phyloP scores from a whole-genome alignment of 1,140 invertebrate species.

The Calephelis nemesis region DNA sequence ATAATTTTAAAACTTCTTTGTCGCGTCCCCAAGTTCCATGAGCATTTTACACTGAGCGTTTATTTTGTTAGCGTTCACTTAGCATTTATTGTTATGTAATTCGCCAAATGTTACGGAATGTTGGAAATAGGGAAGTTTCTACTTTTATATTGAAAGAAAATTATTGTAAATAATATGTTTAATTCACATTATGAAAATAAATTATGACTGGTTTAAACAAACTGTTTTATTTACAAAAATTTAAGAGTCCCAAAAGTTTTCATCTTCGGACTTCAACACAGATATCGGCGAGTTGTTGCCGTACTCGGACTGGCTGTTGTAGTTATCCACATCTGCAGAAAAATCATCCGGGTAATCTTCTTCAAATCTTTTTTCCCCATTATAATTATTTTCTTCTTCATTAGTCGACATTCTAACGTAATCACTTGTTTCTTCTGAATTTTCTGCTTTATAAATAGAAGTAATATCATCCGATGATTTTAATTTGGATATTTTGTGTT shows the following conservation, averaged over 20 bases:
- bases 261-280: conserved; percentile 52
- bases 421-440: conserved; percentile 36
- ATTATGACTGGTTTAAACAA: conserved; percentile 54
- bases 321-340: conserved; percentile 56
- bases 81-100: conserved; percentile 25
- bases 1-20: background rate
- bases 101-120: conserved; percentile 37
- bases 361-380: conserved; percentile 35
- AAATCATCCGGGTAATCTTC: conserved; percentile 57
- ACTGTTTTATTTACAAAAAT: conserved; percentile 46
- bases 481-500: too few species aligned
- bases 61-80: conserved; percentile 11
- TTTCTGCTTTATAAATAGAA: conserved; percentile 42
- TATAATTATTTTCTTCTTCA: conserved; percentile 33
- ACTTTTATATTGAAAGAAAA: conserved; percentile 68
- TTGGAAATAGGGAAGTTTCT: conserved; percentile 54
- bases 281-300: conserved; percentile 53
- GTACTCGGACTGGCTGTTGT: conserved; percentile 48
- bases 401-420: conserved; percentile 39
- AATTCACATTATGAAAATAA: conserved; percentile 68
- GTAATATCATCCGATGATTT: conserved; percentile 36
- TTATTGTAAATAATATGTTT: conserved; percentile 51
- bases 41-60: conserved; percentile 10
- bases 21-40: background rate
- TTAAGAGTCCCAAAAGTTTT: conserved; percentile 64